Conservation (phyloP, 2,113 vertebrate genomes). For the Leuciscus idus region DNA sequence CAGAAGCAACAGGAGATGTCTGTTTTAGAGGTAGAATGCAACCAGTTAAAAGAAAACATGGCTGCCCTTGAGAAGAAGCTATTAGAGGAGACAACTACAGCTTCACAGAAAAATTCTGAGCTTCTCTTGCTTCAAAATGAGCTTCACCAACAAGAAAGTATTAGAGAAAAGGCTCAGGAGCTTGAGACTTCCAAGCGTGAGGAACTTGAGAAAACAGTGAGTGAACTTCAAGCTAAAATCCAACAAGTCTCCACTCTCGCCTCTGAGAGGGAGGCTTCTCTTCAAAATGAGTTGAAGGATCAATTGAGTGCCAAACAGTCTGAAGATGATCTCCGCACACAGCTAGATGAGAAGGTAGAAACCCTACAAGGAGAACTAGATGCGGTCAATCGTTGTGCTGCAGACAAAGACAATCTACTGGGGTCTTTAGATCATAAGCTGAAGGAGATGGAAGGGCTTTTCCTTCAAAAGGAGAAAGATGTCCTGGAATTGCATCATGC, state of each 20-base stretch:
- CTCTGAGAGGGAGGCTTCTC: slow-evolving; percentile 27
- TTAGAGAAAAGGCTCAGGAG: slow-evolving; percentile 15
- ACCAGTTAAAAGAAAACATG: slow-evolving; percentile 27
- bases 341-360: slow-evolving; percentile 59
- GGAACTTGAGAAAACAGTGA: neutral
- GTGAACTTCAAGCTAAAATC: slow-evolving; percentile 27
- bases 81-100: neutral
- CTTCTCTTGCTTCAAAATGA: slow-evolving; percentile 52
- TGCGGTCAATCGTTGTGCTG: too few relatives aligned
- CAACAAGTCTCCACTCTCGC: neutral
- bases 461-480: slow-evolving; percentile 37
- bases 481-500: neutral
- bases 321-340: slow-evolving; percentile 70
- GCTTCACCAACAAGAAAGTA: slow-evolving; percentile 23
- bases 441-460: slow-evolving; percentile 37
- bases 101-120: slow-evolving; percentile 32
- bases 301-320: neutral
- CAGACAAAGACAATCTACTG: slow-evolving; percentile 1
- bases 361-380: neutral
- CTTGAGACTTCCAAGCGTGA: neutral
- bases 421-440: slow-evolving; percentile 2
- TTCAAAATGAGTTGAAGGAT: neutral
- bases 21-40: neutral
- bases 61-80: slow-evolving; percentile 39
- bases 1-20: slow-evolving; percentile 8